These are phyloP conservation scores for Sminthopsis crassicaudata DNA, from an alignment of 2,113 vertebrate genomes.

Conservation along the genomic window DNA sequence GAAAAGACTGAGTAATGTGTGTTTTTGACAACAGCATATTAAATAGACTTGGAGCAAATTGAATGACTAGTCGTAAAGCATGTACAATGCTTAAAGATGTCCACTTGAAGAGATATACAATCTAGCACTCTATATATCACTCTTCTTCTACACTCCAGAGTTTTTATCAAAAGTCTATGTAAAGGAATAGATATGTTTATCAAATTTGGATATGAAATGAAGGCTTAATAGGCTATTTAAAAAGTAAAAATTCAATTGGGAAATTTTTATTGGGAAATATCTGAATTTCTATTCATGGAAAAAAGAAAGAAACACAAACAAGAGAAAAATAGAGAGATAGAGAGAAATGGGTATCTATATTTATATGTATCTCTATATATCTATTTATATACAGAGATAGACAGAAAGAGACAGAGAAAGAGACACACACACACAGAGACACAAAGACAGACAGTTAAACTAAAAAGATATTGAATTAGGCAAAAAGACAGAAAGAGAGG, in stretches of 20 bases:
- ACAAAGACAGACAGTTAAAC: neutral
- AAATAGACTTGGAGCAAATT: neutral
- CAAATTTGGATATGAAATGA: neutral
- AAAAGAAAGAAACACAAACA: neutral
- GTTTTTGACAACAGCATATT: neutral
- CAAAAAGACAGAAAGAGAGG: neutral
- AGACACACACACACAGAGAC: neutral
- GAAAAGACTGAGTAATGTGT: neutral
- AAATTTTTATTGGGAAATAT: neutral
- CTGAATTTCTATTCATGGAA: neutral
- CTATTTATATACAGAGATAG: no score
- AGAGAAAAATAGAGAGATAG: neutral
- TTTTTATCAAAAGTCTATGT: neutral
- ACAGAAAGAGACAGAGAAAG: no score
- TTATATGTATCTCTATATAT: no score
- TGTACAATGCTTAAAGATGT: neutral
- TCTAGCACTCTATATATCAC: neutral
- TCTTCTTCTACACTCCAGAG: neutral
- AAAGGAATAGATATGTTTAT: neutral
- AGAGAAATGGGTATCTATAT: neutral
- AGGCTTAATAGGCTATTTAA: neutral
- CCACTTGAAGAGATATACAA: neutral
- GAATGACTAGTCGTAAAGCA: neutral
- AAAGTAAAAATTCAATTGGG: neutral
- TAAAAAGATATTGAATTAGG: neutral